Evolutionary conservation across 1,140 invertebrate genomes (phyloP), one percentile per base, ranked within the genome.

Genomic region (Himalopsyche phryganea): DNA sequence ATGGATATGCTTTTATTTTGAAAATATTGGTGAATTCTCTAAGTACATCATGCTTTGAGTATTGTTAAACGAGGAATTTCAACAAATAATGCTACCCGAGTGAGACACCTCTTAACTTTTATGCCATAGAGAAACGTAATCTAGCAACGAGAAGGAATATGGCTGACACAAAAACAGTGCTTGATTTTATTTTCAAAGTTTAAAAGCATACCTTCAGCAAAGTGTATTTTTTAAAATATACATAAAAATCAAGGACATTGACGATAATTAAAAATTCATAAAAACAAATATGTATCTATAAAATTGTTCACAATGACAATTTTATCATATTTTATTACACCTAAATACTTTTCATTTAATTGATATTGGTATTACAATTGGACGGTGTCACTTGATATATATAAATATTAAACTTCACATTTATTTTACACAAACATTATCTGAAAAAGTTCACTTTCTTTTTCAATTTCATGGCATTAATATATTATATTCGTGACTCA

Each of bases 371-470:
- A 63, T 56, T 63, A 44, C 48, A 58, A 57, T 60, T 64, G 61
- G 61, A 64, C 61, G 61, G 61, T 64, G 61, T 64, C 58, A 60
- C 49, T 51, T 64, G 61, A 64, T 64, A 28, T 28, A 64, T 64
- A 55, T 52, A 42, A 48, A 28, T 19, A 45, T 53, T 52, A 45
- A 19, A 49, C 42, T 56, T 49, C 46, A 56, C 41, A 49, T 56
- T 50, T 28, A 28, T 28, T 58, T 51, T 45, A 58, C 33, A 51
- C 41, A 46, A 49, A 18, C 45, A 17, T 15, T 23, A 13, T 46
- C 23, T 47, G 32, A 46, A 36, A 47, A 55, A 46, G 36, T 47
- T 53, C 32, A 20, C 15, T 41, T 9, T 3, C 23, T 28, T 28
- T 28, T 40, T 35, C 28, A 23, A 19, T 53, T 55, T 55, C 52